phyloP scores from a whole-genome alignment of 2,113 vertebrate species.

The Urocolius indicus region DNA sequence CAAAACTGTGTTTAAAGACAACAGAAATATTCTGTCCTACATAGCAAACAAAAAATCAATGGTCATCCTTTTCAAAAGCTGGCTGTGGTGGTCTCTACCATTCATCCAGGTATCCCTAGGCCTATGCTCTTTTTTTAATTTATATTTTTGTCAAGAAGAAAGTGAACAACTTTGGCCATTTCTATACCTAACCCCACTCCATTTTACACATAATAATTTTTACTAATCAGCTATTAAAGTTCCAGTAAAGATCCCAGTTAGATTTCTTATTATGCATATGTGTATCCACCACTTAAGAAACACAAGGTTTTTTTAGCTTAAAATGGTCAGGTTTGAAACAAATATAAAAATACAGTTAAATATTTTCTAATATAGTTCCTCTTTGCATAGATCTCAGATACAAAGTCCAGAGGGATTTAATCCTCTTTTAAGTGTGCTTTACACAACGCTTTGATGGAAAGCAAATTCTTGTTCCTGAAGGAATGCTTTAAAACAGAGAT shows the following conservation, averaged over 20 bases:
- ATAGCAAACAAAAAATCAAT: neutral
- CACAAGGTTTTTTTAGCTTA: neutral
- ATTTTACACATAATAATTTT: neutral
- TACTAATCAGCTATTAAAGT: neutral
- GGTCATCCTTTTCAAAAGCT: neutral
- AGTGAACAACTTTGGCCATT: neutral
- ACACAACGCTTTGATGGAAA: slow-evolving; percentile 44
- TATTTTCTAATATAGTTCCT: neutral
- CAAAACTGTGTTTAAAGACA: neutral
- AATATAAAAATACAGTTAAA: slow-evolving; percentile 29
- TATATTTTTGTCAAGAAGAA: neutral
- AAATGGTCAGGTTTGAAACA: neutral
- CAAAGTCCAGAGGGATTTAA: slow-evolving; percentile 33
- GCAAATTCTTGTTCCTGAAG: slow-evolving; percentile 53
- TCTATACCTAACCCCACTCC: neutral
- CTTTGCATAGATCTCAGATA: slow-evolving; percentile 26
- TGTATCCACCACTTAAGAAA: neutral
- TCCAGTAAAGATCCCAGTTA: neutral
- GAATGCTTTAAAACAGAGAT: slow-evolving; percentile 67
- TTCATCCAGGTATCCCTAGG: neutral
- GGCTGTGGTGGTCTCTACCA: neutral
- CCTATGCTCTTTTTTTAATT: neutral
- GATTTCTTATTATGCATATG: neutral
- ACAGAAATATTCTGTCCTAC: neutral
- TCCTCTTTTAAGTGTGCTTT: slow-evolving; percentile 56